A percentile compares a stretch with the other conserved stretches of the same genome.
phyloP scores from a whole-genome alignment of 1,140 invertebrate genomes.

The Asobara japonica region DNA sequence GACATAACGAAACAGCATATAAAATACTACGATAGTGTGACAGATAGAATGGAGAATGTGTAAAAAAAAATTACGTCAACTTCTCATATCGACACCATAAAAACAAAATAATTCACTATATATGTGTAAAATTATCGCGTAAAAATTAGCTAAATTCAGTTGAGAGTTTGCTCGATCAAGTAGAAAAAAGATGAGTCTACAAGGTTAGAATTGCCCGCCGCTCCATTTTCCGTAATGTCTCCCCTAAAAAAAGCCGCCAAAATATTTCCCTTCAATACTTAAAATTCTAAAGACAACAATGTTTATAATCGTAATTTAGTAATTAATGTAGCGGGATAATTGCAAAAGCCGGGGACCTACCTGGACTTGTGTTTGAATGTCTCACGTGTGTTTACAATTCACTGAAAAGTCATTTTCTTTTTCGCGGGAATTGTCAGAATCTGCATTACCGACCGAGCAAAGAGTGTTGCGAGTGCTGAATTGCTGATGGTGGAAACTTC shows the following conservation, averaged over 20 bases:
- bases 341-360: background rate
- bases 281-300: background rate
- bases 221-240: background rate
- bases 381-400: background rate
- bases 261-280: background rate
- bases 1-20: too few relatives aligned
- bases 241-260: background rate
- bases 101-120: too few relatives aligned
- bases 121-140: background rate
- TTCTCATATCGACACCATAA: too few relatives aligned
- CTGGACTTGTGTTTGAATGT: background rate
- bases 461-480: too few relatives aligned
- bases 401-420: background rate
- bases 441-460: background rate
- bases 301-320: background rate
- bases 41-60: too few relatives aligned
- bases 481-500: too few relatives aligned
- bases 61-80: too few relatives aligned
- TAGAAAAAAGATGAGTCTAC: background rate
- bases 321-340: too few relatives aligned
- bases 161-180: too few relatives aligned
- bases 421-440: background rate
- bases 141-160: too few relatives aligned
- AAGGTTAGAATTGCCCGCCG: background rate
- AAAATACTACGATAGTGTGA: too few relatives aligned